Evolutionary conservation across 2,113 vertebrate species (phyloP).

Genomic region (Solea solea): DNA sequence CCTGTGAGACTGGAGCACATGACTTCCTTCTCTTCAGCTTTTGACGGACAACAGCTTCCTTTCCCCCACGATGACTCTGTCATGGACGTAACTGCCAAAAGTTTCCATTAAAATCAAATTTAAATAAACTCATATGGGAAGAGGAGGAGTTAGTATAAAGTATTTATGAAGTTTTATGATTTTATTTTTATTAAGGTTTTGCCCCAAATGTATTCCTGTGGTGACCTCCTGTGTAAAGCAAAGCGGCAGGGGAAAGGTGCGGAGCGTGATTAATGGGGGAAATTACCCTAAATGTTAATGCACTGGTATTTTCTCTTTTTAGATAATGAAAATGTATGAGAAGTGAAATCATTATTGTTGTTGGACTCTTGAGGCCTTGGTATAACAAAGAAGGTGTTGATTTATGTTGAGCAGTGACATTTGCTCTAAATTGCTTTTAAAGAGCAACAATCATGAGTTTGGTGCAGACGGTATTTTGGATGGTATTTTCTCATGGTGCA

Average conservation of each 20-base stretch:
- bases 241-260: constrained; percentile 33
- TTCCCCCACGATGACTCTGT: constrained; percentile 9
- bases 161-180: constrained; percentile 9
- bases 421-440: constrained; percentile 49
- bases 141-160: constrained; percentile 19
- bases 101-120: constrained; percentile 44
- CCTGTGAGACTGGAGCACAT: constrained; percentile 18
- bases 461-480: not conserved
- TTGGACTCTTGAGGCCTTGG: constrained; percentile 44
- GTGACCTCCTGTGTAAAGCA: constrained; percentile 34
- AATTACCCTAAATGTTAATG: constrained; percentile 67
- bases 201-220: not conserved
- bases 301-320: constrained; percentile 52
- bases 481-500: not conserved
- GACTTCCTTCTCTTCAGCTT: not conserved
- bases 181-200: constrained; percentile 3
- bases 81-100: constrained; percentile 18
- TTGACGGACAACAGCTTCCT: too few species aligned
- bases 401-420: constrained; percentile 47
- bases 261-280: constrained; percentile 35
- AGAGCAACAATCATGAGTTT: constrained; percentile 50
- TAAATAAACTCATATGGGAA: constrained; percentile 28
- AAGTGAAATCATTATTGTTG: constrained; percentile 67
- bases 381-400: constrained; percentile 45
- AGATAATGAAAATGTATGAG: constrained; percentile 64